Percentiles rank a stretch among this genome's conserved stretches.
These are phyloP conservation scores for Sebastiscus tertius DNA, from an alignment of 2,797 vertebrate genomes.

Conservation along the genomic window DNA sequence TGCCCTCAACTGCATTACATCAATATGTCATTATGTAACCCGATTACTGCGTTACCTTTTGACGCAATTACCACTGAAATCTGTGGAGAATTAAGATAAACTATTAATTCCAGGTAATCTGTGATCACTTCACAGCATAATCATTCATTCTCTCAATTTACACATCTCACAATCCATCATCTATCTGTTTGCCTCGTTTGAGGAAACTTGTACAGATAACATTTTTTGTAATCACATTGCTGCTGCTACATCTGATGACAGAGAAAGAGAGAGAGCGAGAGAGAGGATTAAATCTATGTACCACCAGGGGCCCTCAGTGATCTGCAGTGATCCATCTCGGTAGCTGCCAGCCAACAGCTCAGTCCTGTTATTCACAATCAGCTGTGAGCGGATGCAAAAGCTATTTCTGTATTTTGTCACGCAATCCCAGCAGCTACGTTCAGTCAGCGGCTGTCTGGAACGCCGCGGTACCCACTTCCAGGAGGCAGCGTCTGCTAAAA, in stretches of 20 bases:
- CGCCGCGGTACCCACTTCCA: slow-evolving; percentile 10
- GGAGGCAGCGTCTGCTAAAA: not conserved
- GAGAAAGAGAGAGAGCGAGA: not conserved
- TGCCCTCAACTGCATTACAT: not conserved
- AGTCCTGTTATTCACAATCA: slow-evolving; percentile 45
- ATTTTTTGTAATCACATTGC: not conserved
- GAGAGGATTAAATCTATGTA: not conserved
- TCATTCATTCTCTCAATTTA: not conserved
- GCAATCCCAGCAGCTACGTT: slow-evolving; percentile 50
- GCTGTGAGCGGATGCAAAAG: slow-evolving; percentile 51
- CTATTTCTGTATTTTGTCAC: slow-evolving; percentile 64
- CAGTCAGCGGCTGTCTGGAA: slow-evolving; percentile 2
- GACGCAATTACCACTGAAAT: not conserved
- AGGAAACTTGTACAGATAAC: not conserved
- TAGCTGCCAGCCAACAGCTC: slow-evolving; percentile 25
- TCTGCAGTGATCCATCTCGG: slow-evolving; percentile 14
- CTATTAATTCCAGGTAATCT: not conserved
- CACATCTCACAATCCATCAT: not conserved
- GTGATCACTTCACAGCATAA: not conserved
- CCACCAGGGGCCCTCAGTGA: slow-evolving; percentile 62
- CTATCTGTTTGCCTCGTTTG: not conserved
- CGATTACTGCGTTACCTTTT: not conserved
- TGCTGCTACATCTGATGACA: not conserved
- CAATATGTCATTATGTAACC: not conserved
- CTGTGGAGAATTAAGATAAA: not conserved